These are phyloP conservation scores for Plagodis dolabraria DNA, from an alignment of 2,888 invertebrate genomes.

Conservation along the genomic window DNA sequence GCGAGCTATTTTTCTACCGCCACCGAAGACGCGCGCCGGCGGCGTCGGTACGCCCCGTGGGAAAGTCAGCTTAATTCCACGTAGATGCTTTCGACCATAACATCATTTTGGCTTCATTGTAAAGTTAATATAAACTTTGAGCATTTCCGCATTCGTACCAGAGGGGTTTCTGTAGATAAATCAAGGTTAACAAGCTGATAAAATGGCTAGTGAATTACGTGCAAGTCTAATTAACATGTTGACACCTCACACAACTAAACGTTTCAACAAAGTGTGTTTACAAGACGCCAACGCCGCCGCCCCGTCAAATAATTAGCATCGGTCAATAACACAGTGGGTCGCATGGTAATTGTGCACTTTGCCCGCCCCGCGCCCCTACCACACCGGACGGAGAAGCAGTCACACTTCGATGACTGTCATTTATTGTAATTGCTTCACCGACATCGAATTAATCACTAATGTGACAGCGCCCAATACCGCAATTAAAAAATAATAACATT, in stretches of 20 bases:
- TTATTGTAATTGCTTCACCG: slow-evolving; percentile 70
- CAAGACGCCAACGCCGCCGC: slow-evolving; percentile 60
- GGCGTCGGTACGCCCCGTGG: slow-evolving; percentile 67
- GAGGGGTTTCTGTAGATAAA: slow-evolving; percentile 25
- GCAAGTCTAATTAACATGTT: slow-evolving; percentile 50
- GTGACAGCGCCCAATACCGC: slow-evolving; percentile 67
- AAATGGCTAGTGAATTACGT: slow-evolving; percentile 39
- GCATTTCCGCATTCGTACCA: neutral
- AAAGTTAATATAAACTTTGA: slow-evolving; percentile 13
- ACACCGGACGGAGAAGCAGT: slow-evolving; percentile 47
- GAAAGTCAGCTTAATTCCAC: slow-evolving; percentile 61
- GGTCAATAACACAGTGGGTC: slow-evolving; percentile 67
- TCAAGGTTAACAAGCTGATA: slow-evolving; percentile 33
- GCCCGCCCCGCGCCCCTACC: slow-evolving; percentile 1
- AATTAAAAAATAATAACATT: slow-evolving; percentile 59
- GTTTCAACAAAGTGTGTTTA: slow-evolving; percentile 54
- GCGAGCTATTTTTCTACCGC: slow-evolving; percentile 71
- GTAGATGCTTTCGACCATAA: slow-evolving; percentile 52
- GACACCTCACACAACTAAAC: slow-evolving; percentile 46
- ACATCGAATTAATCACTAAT: slow-evolving; percentile 77
- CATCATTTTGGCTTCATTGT: slow-evolving; percentile 47
- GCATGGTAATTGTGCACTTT: slow-evolving; percentile 58
- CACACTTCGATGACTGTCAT: slow-evolving; percentile 68
- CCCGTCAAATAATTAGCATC: slow-evolving; percentile 69
- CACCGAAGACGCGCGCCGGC: slow-evolving; percentile 27